phyloP scores from a whole-genome alignment of 2,797 vertebrate species.

The Eutrigla gurnardus region DNA sequence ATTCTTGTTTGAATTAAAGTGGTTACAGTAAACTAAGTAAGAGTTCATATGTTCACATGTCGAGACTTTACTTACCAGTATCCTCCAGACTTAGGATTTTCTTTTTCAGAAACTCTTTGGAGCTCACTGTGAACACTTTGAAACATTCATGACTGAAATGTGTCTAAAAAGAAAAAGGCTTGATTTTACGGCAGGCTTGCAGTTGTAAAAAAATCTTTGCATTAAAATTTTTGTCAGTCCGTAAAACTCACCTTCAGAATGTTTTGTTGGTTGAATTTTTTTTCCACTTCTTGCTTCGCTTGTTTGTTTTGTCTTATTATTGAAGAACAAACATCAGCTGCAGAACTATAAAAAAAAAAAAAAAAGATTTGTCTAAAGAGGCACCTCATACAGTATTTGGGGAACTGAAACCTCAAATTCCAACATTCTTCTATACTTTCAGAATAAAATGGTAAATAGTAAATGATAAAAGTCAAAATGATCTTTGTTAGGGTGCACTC shows the following conservation, averaged over 20 bases:
- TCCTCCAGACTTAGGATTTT: background rate
- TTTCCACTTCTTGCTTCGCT: constrained; percentile 27
- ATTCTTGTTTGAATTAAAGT: background rate
- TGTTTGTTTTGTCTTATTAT: constrained; percentile 6
- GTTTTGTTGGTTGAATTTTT: constrained; percentile 2
- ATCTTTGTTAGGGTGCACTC: too few species aligned
- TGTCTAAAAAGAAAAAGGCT: constrained; percentile 42
- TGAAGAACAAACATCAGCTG: fast-evolving
- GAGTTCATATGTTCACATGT: background rate
- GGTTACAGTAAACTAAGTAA: background rate
- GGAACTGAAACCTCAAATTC: background rate
- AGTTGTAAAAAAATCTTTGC: background rate
- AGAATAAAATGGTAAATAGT: background rate
- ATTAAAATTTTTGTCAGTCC: background rate
- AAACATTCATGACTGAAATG: constrained; percentile 54
- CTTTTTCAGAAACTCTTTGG: constrained; percentile 28
- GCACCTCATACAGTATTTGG: background rate
- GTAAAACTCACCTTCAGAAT: constrained; percentile 38
- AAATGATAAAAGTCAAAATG: background rate
- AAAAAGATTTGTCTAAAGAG: background rate
- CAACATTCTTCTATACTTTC: background rate
- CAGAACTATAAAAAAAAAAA: constrained; percentile 16
- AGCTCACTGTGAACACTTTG: constrained; percentile 64
- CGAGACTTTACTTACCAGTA: constrained; percentile 41
- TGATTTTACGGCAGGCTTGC: background rate